Evolutionary conservation across 2,888 invertebrate species (phyloP).

Genomic region (Noctuana brunneofusca): DNA sequence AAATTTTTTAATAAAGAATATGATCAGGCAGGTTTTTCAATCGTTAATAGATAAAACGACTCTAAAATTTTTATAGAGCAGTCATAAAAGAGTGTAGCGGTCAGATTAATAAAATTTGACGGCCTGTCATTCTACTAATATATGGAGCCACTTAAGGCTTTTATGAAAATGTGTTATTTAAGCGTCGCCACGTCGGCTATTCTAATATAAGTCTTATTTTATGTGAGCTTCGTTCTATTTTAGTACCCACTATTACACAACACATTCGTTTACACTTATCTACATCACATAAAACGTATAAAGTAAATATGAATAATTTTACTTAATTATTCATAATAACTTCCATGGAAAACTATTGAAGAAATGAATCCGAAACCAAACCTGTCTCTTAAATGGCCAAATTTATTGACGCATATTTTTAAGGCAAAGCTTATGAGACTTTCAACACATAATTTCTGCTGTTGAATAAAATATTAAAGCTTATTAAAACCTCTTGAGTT

Average conservation of each 20-base stretch:
- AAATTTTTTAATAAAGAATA: constrained; percentile 69
- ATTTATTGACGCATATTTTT: constrained; percentile 12
- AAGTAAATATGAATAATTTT: constrained; percentile 42
- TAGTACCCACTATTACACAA: constrained; percentile 28
- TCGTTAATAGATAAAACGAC: constrained; percentile 70
- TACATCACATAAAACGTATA: constrained; percentile 38
- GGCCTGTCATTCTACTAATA: constrained; percentile 64
- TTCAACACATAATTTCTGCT: constrained; percentile 14
- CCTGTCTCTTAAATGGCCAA: constrained; percentile 23
- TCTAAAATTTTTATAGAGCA: constrained; percentile 74
- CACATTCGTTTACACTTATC: constrained; percentile 30
- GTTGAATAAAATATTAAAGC: constrained; percentile 3
- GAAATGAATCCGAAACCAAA: constrained; percentile 19
- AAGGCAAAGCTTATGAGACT: constrained; percentile 19
- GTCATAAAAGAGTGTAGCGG: constrained; percentile 66
- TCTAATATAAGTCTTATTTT: constrained; percentile 40
- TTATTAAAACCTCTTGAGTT: not conserved
- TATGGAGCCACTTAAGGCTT: constrained; percentile 50
- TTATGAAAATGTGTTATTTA: constrained; percentile 47
- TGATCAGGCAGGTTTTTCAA: constrained; percentile 67
- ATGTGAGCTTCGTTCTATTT: constrained; percentile 37
- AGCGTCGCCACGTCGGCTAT: constrained; percentile 23
- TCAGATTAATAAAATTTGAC: constrained; percentile 71
- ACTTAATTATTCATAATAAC: constrained; percentile 23
- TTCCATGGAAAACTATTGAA: constrained; percentile 16